These are phyloP conservation scores for Drosophila erecta DNA, from an alignment of 1,140 invertebrate genomes.

Conservation along the genomic window DNA sequence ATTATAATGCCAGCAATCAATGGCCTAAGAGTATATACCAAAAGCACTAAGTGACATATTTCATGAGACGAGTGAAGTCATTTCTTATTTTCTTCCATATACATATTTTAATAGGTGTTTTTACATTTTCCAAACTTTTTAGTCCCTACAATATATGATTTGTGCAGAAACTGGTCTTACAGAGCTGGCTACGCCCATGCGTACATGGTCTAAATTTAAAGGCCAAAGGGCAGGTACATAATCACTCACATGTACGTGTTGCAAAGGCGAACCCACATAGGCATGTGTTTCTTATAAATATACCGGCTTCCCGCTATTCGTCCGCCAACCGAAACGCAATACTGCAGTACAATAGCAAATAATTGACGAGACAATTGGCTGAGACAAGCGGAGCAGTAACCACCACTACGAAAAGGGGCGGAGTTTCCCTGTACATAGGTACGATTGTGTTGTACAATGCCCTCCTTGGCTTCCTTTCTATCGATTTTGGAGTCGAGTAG, in stretches of 20 bases:
- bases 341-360: conserved; percentile 58
- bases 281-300: conserved; percentile 4
- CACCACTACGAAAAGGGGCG: conserved; percentile 60
- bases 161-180: too few relatives aligned
- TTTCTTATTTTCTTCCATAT: too few relatives aligned
- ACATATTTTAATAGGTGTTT: too few relatives aligned
- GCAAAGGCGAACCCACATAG: neutral
- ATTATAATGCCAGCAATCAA: too few relatives aligned
- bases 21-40: too few relatives aligned
- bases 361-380: conserved; percentile 77
- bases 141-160: too few relatives aligned
- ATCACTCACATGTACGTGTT: neutral
- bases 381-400: conserved; percentile 62
- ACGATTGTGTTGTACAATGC: conserved; percentile 59
- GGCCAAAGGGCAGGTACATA: conserved; percentile 13
- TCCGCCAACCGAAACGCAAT: conserved; percentile 64
- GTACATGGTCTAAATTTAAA: neutral
- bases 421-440: conserved; percentile 43
- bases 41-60: too few relatives aligned
- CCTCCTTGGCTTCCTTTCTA: conserved; percentile 29
- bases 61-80: too few relatives aligned
- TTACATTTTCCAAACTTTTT: too few relatives aligned
- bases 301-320: conserved; percentile 7
- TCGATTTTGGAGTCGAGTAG: conserved; percentile 53
- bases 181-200: too few relatives aligned